Base-by-base conservation (phyloP, 37 sponge, comb jelly and placozoan species). In the Chondrosia reniformis region DNA sequence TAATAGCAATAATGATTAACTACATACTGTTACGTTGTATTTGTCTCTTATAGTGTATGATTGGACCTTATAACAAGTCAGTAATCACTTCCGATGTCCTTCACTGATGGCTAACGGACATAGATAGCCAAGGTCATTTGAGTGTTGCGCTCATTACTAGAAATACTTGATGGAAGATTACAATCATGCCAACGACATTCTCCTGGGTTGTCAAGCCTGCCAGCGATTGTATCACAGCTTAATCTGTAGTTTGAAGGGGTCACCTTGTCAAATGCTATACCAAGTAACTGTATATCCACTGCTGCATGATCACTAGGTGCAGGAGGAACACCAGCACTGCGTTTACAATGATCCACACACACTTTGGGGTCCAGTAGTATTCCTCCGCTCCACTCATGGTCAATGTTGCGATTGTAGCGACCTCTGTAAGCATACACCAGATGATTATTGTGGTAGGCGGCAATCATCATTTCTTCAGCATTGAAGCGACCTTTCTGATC, bases 111-210 rank as follows among this genome's bases (percentile, higher is more conserved):
- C 28, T 30, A 69, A 34, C 72, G 77, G 10, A 77, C 77, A 32
- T 56, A 77, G n/a, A 77, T 77, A 28, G 77, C 59, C 33, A 77
- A 17, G 17, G 77, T 77, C 77, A 77, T 77, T 34, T 77, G 59
- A 56, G 77, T 77, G 61, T 55, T 77, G 24, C 25, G 24, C 28
- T 0, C 1, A 9, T 22, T 36, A 25, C 56, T 32, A 32, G 77
- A 77, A 33, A 77, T 77, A 38, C 1, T 25, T 17, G 59, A 1
- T 57, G 77, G 77, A 31, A 77, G 55, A 34, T 56, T 33, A 33
- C 77, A 77, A 39, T 55, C 77, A 77, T 77, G 77, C 77, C 77
- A 77, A 25, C 77, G 77, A 24, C 77, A 77, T 21, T 77, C 77
- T 2, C 36, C 12, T 40, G 57, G 57, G 58, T 31, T 55, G 38